phyloP scores from a whole-genome alignment of 2,888 invertebrate genomes.

The Sialis fuliginosa region DNA sequence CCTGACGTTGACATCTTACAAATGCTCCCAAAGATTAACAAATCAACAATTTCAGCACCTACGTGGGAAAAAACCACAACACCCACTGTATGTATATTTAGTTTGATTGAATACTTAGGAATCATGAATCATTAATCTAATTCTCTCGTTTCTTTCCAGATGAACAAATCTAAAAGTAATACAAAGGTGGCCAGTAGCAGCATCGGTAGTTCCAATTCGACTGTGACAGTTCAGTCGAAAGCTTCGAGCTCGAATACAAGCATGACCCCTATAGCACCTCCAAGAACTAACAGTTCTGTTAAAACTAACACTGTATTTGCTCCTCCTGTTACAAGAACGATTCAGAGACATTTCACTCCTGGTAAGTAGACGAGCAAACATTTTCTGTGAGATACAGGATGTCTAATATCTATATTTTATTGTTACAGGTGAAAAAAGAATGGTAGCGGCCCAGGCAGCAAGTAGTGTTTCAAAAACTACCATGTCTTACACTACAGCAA shows the following conservation, averaged over 20 bases:
- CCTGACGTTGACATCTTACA: constrained; percentile 81
- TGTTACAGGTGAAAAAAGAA: constrained; percentile 28
- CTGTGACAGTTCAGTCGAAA: constrained; percentile 12
- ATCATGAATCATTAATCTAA: neutral
- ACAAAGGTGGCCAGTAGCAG: constrained; percentile 4
- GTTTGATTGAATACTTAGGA: neutral
- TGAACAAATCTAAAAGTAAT: constrained; percentile 3
- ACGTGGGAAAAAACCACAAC: constrained; percentile 34
- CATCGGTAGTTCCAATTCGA: constrained; percentile 12
- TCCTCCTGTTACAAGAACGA: constrained; percentile 16
- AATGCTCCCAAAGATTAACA: constrained; percentile 44
- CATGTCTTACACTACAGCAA: constrained; percentile 36
- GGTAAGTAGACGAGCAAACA: constrained; percentile 15
- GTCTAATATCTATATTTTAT: constrained; percentile 2
- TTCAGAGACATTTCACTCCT: constrained; percentile 37
- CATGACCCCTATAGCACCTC: constrained; percentile 11
- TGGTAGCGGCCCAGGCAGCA: constrained; percentile 23
- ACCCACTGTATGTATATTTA: constrained; percentile 1
- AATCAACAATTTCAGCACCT: constrained; percentile 33
- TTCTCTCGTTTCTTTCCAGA: neutral
- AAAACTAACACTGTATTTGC: constrained; percentile 7
- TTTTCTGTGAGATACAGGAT: neutral
- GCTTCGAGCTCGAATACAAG: constrained; percentile 12
- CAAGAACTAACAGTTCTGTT: constrained; percentile 6
- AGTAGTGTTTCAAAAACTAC: constrained; percentile 30